Conservation (phyloP, 2,113 vertebrate genomes). For the Cervus canadensis region DNA sequence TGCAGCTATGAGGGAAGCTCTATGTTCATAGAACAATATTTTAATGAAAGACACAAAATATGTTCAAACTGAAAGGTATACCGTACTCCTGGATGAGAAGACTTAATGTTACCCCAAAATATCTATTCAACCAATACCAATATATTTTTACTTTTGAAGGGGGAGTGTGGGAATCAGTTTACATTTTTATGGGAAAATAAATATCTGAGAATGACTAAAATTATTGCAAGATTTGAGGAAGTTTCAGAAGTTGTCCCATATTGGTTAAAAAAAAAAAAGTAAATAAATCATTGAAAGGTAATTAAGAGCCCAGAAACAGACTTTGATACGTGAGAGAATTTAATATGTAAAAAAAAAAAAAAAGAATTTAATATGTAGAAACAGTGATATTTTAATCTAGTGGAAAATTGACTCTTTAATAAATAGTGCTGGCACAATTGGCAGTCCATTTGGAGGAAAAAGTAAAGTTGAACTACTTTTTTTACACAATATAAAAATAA, state of each 20-base stretch:
- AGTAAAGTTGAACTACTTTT: neutral
- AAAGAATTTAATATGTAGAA: neutral
- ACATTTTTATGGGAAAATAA: neutral
- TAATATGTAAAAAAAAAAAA: neutral
- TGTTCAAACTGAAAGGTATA: neutral
- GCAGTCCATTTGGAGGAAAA: neutral
- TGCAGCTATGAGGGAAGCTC: neutral
- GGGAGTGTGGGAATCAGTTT: neutral
- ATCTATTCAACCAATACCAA: neutral
- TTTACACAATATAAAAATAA: neutral
- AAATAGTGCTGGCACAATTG: neutral
- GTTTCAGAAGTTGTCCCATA: neutral
- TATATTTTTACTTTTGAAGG: neutral
- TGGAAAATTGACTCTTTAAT: neutral
- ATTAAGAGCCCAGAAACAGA: neutral
- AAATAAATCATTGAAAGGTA: neutral
- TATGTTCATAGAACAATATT: neutral
- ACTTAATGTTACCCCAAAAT: neutral
- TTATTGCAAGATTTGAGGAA: neutral
- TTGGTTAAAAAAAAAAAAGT: neutral
- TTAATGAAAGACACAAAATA: neutral
- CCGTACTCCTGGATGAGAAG: neutral
- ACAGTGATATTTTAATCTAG: neutral
- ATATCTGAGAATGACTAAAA: neutral
- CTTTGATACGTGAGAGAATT: neutral